Evolutionary conservation across 1,140 invertebrate species (phyloP), one percentile per base, ranked within the genome.

Genomic region (Cardiocondyla obscurior): DNA sequence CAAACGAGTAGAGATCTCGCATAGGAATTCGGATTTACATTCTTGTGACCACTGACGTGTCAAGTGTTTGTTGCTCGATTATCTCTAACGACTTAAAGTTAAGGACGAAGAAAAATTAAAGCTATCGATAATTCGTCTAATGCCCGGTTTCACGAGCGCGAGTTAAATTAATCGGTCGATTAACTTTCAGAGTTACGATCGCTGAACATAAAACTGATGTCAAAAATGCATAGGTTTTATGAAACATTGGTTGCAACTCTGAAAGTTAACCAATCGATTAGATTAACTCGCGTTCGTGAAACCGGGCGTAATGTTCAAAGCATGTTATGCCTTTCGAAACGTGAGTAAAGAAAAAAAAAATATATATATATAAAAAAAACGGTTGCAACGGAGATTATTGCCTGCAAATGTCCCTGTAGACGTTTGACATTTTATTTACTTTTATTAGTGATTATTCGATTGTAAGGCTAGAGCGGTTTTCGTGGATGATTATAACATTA

Each of bases 341-440:
- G 25, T 53, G 39, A 28, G 67, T 39, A n/a, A 36, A 77, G 5
- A 19, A 51, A 49, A n/a, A n/a, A n/a, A n/a, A n/a, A n/a, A n/a
- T n/a, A n/a, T n/a, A n/a, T n/a, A n/a, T n/a, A n/a, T n/a, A n/a
- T n/a, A n/a, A n/a, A n/a, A n/a, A n/a, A 33, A 22, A 25, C 53
- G 51, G 33, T 49, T 65, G 58, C 22, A 46, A 22, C 53, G 62
- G 22, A 77, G 14, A 82, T 85, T 57, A 81, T 58, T 88, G 89
- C 90, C 89, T 90, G 90, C 85, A 83, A 89, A 83, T 86, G 69
- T 81, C 83, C 87, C 83, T 81, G 89, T 90, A 90, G 89, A 85
- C 82, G 70, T 87, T 90, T 88, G 82, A 85, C 25, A 84, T 72
- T 79, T 77, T 87, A 81, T 85, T 87, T 76, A 67, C 87, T 46